phyloP scores from a whole-genome alignment of 1,140 invertebrate species.

The Frieseomelitta varia region DNA sequence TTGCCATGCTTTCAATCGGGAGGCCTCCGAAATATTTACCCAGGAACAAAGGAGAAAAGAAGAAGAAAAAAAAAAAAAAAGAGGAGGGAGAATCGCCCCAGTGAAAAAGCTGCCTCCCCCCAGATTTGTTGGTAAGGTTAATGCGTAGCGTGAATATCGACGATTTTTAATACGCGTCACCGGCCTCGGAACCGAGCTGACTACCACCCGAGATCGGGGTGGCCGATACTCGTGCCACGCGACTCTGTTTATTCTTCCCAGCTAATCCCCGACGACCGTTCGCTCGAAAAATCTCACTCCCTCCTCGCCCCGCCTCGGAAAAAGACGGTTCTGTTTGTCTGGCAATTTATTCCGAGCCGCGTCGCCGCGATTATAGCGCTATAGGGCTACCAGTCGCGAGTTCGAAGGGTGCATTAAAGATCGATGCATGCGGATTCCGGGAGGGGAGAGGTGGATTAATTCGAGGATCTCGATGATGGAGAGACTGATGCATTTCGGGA shows the following conservation, averaged over 20 bases:
- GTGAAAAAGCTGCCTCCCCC: constrained; percentile 5
- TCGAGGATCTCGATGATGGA: background rate
- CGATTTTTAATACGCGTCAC: constrained; percentile 45
- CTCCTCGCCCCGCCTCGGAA: background rate
- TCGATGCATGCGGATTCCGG: background rate
- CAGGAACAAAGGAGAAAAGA: no score
- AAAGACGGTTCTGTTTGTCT: constrained; percentile 40
- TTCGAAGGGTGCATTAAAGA: constrained; percentile 9
- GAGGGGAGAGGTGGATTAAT: background rate
- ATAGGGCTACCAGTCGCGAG: background rate
- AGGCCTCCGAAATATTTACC: no score
- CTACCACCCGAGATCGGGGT: constrained; percentile 13
- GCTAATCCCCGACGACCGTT: constrained; percentile 56
- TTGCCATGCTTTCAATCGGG: no score
- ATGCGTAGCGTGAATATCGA: background rate
- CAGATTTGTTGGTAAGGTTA: background rate
- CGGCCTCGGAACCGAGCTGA: constrained; percentile 20
- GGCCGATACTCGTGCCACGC: constrained; percentile 58
- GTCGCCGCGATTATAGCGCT: constrained; percentile 4
- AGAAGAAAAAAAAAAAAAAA: no score
- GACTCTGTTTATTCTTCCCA: constrained; percentile 71
- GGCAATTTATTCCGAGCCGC: constrained; percentile 45
- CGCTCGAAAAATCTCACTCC: constrained; percentile 2
- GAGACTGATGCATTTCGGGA: background rate
- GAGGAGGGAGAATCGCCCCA: constrained; percentile 8